Percentiles rank a stretch among this genome's conserved stretches.
Conservation (phyloP, 2,888 invertebrate species). For the Chaitophorus viminalis region DNA sequence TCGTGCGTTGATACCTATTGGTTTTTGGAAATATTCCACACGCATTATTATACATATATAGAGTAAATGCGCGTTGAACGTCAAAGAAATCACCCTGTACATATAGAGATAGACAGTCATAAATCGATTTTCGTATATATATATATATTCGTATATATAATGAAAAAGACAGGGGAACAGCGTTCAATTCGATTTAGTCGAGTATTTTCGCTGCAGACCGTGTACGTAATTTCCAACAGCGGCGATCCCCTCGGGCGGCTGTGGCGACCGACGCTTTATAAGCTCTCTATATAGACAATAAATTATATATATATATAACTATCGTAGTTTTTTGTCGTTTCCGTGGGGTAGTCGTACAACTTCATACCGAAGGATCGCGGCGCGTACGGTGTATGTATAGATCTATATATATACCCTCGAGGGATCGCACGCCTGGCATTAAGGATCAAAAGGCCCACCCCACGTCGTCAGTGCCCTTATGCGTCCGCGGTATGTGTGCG, state of each 20-base stretch:
- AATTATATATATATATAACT: no score
- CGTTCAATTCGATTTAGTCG: not conserved
- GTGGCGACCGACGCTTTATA: no score
- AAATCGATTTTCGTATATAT: not conserved
- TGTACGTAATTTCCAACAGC: no score
- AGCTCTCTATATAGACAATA: no score
- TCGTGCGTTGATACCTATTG: no score
- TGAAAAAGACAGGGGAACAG: not conserved
- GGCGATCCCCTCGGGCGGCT: no score
- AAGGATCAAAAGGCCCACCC: constrained; percentile 30
- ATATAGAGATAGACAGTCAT: not conserved
- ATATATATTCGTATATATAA: no score
- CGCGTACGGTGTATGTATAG: constrained; percentile 6
- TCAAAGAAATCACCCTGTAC: no score
- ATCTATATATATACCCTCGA: constrained; percentile 7
- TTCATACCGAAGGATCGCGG: constrained; percentile 4
- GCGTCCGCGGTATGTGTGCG: no score
- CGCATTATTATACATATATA: no score
- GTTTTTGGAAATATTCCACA: no score
- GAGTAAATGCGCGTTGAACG: no score
- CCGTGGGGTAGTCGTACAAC: constrained; percentile 8
- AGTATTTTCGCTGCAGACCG: not conserved
- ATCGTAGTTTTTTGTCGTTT: not conserved
- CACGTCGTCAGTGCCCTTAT: not conserved
- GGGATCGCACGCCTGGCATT: not conserved